phyloP scores from a whole-genome alignment of 2,888 invertebrate species.

The Troglohyphantes excavatus region DNA sequence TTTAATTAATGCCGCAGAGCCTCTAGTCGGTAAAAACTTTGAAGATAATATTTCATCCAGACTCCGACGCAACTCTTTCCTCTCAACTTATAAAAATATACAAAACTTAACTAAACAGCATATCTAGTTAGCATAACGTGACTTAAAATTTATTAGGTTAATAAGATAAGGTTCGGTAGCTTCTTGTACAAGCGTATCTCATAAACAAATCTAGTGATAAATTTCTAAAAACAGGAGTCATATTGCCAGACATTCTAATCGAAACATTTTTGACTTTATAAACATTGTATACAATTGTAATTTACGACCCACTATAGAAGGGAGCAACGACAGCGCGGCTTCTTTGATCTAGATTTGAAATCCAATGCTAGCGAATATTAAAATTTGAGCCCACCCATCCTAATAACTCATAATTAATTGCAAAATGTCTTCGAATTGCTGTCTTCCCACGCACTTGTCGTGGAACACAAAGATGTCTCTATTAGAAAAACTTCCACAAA shows the following conservation, averaged over 20 bases:
- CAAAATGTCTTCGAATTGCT: constrained; percentile 17
- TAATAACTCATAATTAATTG: constrained; percentile 50
- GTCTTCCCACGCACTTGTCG: constrained; percentile 40
- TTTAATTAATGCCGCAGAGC: no score
- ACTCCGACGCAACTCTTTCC: neutral
- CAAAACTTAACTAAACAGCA: neutral
- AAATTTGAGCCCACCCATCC: constrained; percentile 8
- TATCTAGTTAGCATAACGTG: neutral
- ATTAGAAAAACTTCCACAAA: constrained; percentile 57
- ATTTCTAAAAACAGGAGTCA: neutral
- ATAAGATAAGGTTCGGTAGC: neutral
- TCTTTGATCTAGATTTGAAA: constrained; percentile 22
- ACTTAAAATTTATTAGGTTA: neutral
- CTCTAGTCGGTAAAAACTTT: no score
- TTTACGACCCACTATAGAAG: constrained; percentile 1
- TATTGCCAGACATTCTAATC: constrained; percentile 15
- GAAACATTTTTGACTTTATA: neutral
- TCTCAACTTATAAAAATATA: neutral
- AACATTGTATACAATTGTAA: neutral
- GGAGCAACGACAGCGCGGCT: constrained; percentile 18
- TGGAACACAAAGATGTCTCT: constrained; percentile 11
- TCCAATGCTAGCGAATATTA: constrained; percentile 31
- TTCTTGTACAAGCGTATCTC: constrained; percentile 4
- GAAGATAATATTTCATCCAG: no score
- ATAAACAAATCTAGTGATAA: constrained; percentile 1